These are phyloP conservation scores for Battus philenor DNA, from an alignment of 1,140 invertebrate genomes.

Conservation along the genomic window DNA sequence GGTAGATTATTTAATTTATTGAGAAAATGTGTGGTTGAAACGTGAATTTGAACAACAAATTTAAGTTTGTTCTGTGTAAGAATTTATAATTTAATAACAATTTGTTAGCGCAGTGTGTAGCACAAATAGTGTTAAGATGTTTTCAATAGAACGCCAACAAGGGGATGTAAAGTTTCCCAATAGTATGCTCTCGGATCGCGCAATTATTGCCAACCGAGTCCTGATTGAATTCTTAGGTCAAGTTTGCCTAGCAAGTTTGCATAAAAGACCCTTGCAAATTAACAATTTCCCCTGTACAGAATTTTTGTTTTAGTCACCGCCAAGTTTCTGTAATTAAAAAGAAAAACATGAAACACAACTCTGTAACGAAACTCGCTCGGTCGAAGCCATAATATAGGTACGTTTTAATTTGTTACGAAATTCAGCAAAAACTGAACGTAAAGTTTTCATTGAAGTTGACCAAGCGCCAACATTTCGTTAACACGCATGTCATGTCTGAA, in stretches of 20 bases:
- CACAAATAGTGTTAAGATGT: slow-evolving; percentile 67
- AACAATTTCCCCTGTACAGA: slow-evolving; percentile 46
- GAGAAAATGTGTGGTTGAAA: too few relatives aligned
- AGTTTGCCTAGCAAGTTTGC: slow-evolving; percentile 62
- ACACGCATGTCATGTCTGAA: slow-evolving; percentile 69
- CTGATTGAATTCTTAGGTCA: slow-evolving; percentile 72
- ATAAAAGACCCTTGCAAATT: slow-evolving; percentile 62
- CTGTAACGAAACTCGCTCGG: slow-evolving; percentile 22
- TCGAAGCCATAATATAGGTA: slow-evolving; percentile 32
- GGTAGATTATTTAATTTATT: too few relatives aligned
- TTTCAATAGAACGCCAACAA: slow-evolving; percentile 71
- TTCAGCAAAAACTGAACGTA: slow-evolving; percentile 42
- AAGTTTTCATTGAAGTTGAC: slow-evolving; percentile 57
- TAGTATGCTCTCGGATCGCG: slow-evolving; percentile 61
- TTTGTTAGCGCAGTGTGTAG: slow-evolving; percentile 61
- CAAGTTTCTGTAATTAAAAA: slow-evolving; percentile 42
- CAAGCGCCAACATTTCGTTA: slow-evolving; percentile 64
- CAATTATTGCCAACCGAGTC: slow-evolving; percentile 69
- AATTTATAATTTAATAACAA: slow-evolving; percentile 55
- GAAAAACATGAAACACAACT: slow-evolving; percentile 31
- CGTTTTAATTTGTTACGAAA: slow-evolving; percentile 52
- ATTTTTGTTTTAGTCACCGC: slow-evolving; percentile 46
- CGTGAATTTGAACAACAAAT: slow-evolving; percentile 66
- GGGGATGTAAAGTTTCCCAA: slow-evolving; percentile 67
- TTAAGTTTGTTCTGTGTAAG: slow-evolving; percentile 59